Evolutionary conservation across 2,888 invertebrate species (phyloP).

Genomic region (Nasonovia ribisnigri): DNA sequence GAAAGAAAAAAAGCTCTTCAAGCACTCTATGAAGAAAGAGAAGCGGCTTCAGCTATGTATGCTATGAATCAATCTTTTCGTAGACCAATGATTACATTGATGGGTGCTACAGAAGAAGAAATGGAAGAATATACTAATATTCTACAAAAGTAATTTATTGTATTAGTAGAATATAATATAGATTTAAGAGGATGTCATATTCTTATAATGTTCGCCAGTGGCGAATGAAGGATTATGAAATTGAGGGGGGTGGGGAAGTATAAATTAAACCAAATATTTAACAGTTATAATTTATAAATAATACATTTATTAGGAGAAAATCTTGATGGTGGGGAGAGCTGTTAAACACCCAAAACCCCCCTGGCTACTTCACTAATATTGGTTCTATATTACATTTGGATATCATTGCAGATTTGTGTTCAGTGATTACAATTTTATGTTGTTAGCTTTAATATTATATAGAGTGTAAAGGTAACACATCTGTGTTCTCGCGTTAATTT

Average conservation of each 20-base stretch:
- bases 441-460: background rate
- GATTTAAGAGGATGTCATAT: background rate
- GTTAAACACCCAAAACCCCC: too few species aligned
- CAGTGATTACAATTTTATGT: background rate
- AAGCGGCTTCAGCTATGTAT: constrained; percentile 33
- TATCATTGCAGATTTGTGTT: background rate
- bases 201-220: background rate
- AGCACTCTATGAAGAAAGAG: background rate
- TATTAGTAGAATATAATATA: background rate
- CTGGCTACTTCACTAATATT: too few species aligned
- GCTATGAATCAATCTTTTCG: constrained; percentile 38
- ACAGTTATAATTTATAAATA: too few species aligned
- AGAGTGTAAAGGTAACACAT: background rate
- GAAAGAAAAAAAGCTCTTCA: constrained; percentile 16
- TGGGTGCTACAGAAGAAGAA: background rate
- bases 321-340: too few species aligned
- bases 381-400: background rate
- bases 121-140: constrained; percentile 20
- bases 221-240: too few species aligned
- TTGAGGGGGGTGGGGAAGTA: too few species aligned
- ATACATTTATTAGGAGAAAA: too few species aligned
- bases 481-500: background rate
- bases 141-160: constrained; percentile 34
- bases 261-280: too few species aligned
- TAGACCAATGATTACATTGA: constrained; percentile 10